Evolutionary conservation across 2,113 vertebrate genomes (phyloP).

Genomic region (Notothenia rossii): DNA sequence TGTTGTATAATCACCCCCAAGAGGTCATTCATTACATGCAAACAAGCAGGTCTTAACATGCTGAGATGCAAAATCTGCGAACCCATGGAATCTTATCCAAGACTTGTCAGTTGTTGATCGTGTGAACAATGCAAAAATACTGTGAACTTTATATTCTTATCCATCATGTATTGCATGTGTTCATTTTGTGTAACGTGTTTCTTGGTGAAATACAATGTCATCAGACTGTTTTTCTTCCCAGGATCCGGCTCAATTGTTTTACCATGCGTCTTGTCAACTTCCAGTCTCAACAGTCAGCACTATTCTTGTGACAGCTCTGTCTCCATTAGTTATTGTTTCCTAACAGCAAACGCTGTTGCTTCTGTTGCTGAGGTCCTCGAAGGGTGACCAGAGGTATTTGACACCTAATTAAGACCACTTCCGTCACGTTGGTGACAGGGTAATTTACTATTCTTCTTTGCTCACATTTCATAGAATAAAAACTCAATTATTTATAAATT

Average conservation of each 20-base stretch:
- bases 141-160: neutral
- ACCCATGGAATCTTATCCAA: conserved; percentile 4
- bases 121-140: neutral
- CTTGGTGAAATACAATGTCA: neutral
- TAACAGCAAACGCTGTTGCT: neutral
- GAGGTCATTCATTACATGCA: conserved; percentile 16
- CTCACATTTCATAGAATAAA: neutral
- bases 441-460: neutral
- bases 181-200: neutral
- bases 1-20: conserved; percentile 34
- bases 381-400: neutral
- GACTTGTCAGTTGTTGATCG: neutral
- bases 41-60: conserved; percentile 26
- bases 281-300: conserved; percentile 10
- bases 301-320: conserved; percentile 13
- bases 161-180: too few relatives aligned
- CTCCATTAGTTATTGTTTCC: conserved; percentile 48
- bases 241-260: neutral
- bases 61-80: conserved; percentile 9
- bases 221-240: neutral
- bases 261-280: conserved; percentile 2
- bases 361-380: neutral
- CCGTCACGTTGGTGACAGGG: neutral
- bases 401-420: neutral
- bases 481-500: neutral